phyloP scores from a whole-genome alignment of 2,888 invertebrate species.

The Agrilus mali region DNA sequence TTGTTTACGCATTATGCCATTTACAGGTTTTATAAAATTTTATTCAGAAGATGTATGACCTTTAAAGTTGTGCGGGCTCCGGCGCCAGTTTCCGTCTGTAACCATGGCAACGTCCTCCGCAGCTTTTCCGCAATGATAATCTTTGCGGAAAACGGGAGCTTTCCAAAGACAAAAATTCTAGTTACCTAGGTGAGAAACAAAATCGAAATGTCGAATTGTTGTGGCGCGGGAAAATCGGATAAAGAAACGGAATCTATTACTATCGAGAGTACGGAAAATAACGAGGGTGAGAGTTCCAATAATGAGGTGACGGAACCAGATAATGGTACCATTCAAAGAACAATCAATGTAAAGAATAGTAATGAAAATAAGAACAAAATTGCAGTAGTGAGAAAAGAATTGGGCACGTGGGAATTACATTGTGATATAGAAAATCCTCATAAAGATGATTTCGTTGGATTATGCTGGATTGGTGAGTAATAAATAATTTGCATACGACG shows the following conservation, averaged over 20 bases:
- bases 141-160: conserved; percentile 4
- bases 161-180: neutral
- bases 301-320: conserved; percentile 14
- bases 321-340: conserved; percentile 7
- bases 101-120: conserved; percentile 28
- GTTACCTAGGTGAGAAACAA: neutral
- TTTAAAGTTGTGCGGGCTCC: conserved; percentile 1
- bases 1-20: no score
- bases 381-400: conserved; percentile 22
- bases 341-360: conserved; percentile 6
- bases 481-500: neutral
- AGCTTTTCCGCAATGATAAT: conserved; percentile 12
- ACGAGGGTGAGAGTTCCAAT: conserved; percentile 10
- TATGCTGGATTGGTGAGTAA: conserved; percentile 42
- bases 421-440: conserved; percentile 36
- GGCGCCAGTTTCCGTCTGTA: conserved; percentile 31
- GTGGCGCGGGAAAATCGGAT: neutral
- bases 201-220: neutral
- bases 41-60: no score
- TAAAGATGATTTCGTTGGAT: conserved; percentile 42
- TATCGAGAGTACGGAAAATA: conserved; percentile 5
- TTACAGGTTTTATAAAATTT: no score
- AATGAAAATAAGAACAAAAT: conserved; percentile 14
- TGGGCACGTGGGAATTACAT: conserved; percentile 29
- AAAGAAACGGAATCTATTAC: conserved; percentile 4